Percentiles rank a stretch among this genome's conserved stretches.
Conservation (phyloP, 1,140 invertebrate genomes). For the Pomacea maculata region DNA sequence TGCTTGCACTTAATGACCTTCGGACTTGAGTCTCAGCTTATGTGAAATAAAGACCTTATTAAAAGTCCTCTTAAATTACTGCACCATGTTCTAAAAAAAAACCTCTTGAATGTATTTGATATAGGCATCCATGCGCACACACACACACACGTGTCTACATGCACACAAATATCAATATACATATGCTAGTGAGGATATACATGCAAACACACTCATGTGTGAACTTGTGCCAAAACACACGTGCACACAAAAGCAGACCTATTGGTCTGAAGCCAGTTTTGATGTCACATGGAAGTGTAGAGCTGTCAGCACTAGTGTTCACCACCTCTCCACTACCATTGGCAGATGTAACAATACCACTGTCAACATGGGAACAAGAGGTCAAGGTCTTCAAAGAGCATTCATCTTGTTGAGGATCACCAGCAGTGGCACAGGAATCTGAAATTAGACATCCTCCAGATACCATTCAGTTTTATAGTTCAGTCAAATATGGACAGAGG, state of each 20-base stretch:
- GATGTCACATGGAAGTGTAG: neutral
- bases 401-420: too few species aligned
- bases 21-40: conserved; percentile 61
- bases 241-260: neutral
- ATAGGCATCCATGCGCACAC: too few species aligned
- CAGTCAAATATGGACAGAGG: too few species aligned
- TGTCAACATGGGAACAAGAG: conserved; percentile 31
- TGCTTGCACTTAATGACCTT: conserved; percentile 51
- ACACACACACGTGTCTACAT: too few species aligned
- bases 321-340: conserved; percentile 8
- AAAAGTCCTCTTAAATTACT: too few species aligned
- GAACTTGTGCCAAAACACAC: neutral
- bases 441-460: too few species aligned
- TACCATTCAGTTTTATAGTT: too few species aligned
- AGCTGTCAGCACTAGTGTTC: neutral
- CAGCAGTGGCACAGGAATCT: too few species aligned
- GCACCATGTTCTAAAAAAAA: too few species aligned
- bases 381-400: too few species aligned
- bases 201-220: neutral
- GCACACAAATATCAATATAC: too few species aligned
- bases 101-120: too few species aligned
- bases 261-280: conserved; percentile 13
- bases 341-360: conserved; percentile 33
- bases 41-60: conserved; percentile 18
- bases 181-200: neutral